These are phyloP conservation scores for Cataglyphis altisquamis DNA, from an alignment of 2,888 invertebrate species.

Conservation along the genomic window DNA sequence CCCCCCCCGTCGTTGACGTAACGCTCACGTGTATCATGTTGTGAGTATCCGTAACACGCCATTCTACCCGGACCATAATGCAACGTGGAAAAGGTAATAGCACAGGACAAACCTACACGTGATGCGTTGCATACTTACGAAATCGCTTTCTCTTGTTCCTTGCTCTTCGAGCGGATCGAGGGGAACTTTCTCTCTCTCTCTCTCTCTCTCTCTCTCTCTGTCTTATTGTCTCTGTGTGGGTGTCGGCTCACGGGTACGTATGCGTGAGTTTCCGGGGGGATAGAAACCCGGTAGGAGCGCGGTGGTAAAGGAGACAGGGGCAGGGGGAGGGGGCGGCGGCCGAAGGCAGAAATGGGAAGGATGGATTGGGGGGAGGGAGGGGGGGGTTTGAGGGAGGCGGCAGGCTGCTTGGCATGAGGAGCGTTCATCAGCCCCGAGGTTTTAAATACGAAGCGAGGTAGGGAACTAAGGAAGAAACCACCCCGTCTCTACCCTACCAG, in stretches of 20 bases:
- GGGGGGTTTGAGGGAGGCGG: slow-evolving; percentile 69
- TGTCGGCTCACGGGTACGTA: slow-evolving; percentile 56
- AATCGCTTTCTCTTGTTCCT: slow-evolving; percentile 59
- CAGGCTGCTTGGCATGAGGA: slow-evolving; percentile 84
- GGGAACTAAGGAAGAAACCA: slow-evolving; percentile 84
- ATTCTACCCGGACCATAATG: slow-evolving; percentile 61
- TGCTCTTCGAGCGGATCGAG: slow-evolving; percentile 38
- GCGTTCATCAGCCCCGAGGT: slow-evolving; percentile 86
- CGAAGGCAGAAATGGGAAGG: slow-evolving; percentile 74
- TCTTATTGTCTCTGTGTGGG: slow-evolving; percentile 28
- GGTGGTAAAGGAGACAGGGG: slow-evolving; percentile 54
- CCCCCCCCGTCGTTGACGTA: slow-evolving; percentile 63
- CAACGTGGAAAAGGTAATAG: slow-evolving; percentile 63
- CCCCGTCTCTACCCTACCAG: slow-evolving; percentile 81
- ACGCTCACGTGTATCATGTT: slow-evolving; percentile 63
- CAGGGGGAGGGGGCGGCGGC: slow-evolving; percentile 62
- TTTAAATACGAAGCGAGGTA: slow-evolving; percentile 86
- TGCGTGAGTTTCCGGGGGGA: slow-evolving; percentile 70
- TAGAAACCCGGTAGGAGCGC: slow-evolving; percentile 46
- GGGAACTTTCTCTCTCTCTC: slow-evolving; percentile 16
- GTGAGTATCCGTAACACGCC: slow-evolving; percentile 61
- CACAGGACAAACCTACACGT: slow-evolving; percentile 67
- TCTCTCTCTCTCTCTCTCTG: not conserved
- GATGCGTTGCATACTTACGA: slow-evolving; percentile 72
- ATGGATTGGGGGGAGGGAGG: slow-evolving; percentile 42